Percentiles rank a stretch among this genome's conserved stretches.
phyloP scores from a whole-genome alignment of 2,797 vertebrate genomes.

The Decapterus maruadsi region DNA sequence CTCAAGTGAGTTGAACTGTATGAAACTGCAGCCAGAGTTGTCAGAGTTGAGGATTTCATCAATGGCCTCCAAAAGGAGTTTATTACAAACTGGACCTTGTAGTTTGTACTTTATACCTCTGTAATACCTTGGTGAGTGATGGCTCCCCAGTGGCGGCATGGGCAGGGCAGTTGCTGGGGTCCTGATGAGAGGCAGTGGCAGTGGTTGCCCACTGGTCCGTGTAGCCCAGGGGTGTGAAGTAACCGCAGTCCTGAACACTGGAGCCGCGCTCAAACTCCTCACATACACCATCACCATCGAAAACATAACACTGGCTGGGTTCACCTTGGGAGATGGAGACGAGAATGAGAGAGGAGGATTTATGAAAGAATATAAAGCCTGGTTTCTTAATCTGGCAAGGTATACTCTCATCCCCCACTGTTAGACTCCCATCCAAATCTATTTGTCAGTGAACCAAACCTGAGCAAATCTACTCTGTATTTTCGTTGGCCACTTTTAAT shows the following conservation, averaged over 20 bases:
- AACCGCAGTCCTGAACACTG: slow-evolving; percentile 91
- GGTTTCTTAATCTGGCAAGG: slow-evolving; percentile 70
- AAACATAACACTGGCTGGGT: slow-evolving; percentile 93
- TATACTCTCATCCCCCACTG: slow-evolving; percentile 52
- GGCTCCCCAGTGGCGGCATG: slow-evolving; percentile 90
- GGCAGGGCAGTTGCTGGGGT: slow-evolving; percentile 87
- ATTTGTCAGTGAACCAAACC: slow-evolving; percentile 73
- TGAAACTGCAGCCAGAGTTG: slow-evolving; percentile 4
- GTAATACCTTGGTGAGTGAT: slow-evolving; percentile 85
- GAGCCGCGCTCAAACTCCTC: slow-evolving; percentile 91
- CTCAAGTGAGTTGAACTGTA: neutral
- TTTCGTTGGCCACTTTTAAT: slow-evolving; percentile 68
- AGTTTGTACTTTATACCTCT: slow-evolving; percentile 73
- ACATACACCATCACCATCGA: slow-evolving; percentile 91
- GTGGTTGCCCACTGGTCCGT: slow-evolving; percentile 91
- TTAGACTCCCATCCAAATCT: slow-evolving; percentile 63
- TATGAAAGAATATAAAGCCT: slow-evolving; percentile 69
- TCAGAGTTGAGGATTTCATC: slow-evolving; percentile 4
- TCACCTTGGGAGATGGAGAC: slow-evolving; percentile 85
- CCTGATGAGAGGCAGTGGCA: slow-evolving; percentile 89
- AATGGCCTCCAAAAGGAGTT: slow-evolving; percentile 1
- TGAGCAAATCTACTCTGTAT: slow-evolving; percentile 66
- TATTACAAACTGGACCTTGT: slow-evolving; percentile 24
- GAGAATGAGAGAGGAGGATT: slow-evolving; percentile 59
- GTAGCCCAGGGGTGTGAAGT: slow-evolving; percentile 89